Base-by-base conservation (phyloP, 2,113 vertebrate genomes). In the Phalacrocorax aristotelis region DNA sequence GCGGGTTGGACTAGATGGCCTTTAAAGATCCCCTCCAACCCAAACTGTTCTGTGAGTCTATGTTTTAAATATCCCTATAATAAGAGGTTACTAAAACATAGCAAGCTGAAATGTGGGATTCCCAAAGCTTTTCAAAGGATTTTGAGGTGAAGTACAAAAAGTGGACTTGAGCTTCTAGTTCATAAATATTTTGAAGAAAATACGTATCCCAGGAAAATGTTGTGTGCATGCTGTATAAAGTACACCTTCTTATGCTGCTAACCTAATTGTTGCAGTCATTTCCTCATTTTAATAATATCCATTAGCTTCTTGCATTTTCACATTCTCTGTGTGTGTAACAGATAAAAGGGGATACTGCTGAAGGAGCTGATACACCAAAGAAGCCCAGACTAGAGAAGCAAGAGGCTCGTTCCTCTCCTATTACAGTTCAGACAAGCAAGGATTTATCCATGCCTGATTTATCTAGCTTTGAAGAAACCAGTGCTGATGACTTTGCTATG, bases 401-500 rank as follows among this genome's bases (percentile, higher is more conserved):
- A 81, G 99, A 99, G 62, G 98, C 98, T 88, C 99, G 98, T 14
- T 98, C 99, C 1, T 99, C 99, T 52, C 99, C 99, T 5, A 98
- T 99, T 61, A 99, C 99, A 0, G 98, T 99, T 90, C 99, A 99
- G 89, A 98, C 98, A 0, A 99, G 98, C 97, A 99, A 99, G 96
- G 99, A 99, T 93, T 98, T 99, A 49, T 89, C 98, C 34, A 97
- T 99, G 91, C 95, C 99, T 30, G 99, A 99, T 94, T 98, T 99
- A 19, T 99, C 98, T 23, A 99, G 99, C 96, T 99, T 99, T 40
- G 99, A 99, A 74, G 99, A 99, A 97, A 99, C 99, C 42, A 99
- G 99, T 32, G 99, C 99, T 29, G 99, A 99, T 65, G 99, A 99
- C 95, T 99, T 99, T 86, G 99, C 99, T 78, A 99, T 99, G 99